A percentile compares a stretch with the other conserved stretches of the same genome.
Conservation (phyloP, 2,797 vertebrate species). For the Melanotaenia pygmaea region DNA sequence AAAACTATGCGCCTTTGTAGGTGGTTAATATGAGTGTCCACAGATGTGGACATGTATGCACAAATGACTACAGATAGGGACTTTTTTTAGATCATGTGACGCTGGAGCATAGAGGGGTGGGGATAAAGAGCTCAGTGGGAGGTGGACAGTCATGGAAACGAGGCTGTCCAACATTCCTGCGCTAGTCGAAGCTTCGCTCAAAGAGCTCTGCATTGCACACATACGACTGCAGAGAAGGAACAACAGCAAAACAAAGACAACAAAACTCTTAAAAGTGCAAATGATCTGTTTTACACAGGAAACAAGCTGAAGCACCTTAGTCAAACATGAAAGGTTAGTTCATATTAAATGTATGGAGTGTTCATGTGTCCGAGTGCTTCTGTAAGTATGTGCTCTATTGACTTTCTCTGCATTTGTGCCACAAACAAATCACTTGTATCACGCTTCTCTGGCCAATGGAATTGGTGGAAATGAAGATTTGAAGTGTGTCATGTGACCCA, state of each 20-base stretch:
- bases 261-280: constrained; percentile 74
- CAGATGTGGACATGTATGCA: constrained; percentile 37
- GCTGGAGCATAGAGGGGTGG: background rate
- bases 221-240: constrained; percentile 29
- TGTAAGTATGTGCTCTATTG: constrained; percentile 56
- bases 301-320: constrained; percentile 54
- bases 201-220: constrained; percentile 15
- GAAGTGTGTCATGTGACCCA: background rate
- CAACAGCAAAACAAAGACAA: constrained; percentile 45
- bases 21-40: constrained; percentile 30
- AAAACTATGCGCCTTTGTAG: constrained; percentile 65
- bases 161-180: constrained; percentile 75
- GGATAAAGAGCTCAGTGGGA: constrained; percentile 58
- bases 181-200: constrained; percentile 34
- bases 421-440: constrained; percentile 29
- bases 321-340: constrained; percentile 19
- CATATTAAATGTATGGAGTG: constrained; percentile 6
- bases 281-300: constrained; percentile 47
- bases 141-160: constrained; percentile 42
- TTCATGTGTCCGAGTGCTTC: constrained; percentile 33
- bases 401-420: constrained; percentile 55
- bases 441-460: constrained; percentile 17
- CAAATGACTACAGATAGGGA: constrained; percentile 14
- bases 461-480: constrained; percentile 9
- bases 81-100: constrained; percentile 44